phyloP scores from a whole-genome alignment of 2,113 vertebrate species.

The Cololabis saira region DNA sequence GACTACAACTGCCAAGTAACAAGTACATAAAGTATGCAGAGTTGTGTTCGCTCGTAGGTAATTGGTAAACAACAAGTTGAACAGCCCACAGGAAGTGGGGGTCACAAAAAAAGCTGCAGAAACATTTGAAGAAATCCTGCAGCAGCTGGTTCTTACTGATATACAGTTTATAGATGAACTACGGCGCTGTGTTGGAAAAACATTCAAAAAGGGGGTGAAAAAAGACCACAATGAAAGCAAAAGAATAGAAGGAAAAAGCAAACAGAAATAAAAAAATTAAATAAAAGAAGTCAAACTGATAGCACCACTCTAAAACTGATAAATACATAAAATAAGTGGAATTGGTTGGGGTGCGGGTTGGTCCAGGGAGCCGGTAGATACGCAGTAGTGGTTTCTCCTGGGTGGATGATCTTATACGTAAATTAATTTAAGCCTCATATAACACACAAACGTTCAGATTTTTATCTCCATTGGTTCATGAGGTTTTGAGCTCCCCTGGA shows the following conservation, averaged over 20 bases:
- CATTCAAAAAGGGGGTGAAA: neutral
- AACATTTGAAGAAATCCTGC: constrained; percentile 16
- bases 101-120: neutral
- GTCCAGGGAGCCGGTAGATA: no score
- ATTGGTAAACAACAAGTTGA: constrained; percentile 49
- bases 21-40: constrained; percentile 48
- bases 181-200: neutral
- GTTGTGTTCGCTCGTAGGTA: constrained; percentile 39
- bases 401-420: no score
- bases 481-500: no score
- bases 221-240: neutral
- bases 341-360: no score
- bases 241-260: neutral
- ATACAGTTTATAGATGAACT: neutral
- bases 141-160: neutral
- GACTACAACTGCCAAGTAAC: constrained; percentile 51
- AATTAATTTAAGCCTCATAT: no score
- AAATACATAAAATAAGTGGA: no score
- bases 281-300: no score
- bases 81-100: constrained; percentile 9
- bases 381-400: no score
- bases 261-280: neutral
- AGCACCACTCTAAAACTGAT: no score
- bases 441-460: no score
- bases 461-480: no score